These are phyloP conservation scores for Planococcus citri DNA, from an alignment of 1,140 invertebrate species.

Conservation along the genomic window DNA sequence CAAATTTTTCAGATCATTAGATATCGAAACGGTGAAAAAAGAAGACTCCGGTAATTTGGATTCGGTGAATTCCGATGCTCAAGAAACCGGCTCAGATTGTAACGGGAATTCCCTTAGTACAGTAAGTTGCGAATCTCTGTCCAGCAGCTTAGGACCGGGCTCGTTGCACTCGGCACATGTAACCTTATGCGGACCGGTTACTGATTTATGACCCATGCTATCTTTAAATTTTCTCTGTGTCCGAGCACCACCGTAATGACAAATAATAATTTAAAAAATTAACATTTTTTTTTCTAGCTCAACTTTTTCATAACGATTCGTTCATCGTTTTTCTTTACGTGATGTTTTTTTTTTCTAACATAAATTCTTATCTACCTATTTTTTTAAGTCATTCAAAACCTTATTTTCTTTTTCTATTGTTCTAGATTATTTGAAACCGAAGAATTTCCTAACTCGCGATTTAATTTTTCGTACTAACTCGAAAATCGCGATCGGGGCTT, in stretches of 20 bases:
- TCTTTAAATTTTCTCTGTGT: too few species aligned
- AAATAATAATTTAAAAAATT: too few species aligned
- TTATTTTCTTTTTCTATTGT: background rate
- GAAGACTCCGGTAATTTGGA: background rate
- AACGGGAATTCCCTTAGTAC: conserved; percentile 9
- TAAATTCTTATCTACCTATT: too few species aligned
- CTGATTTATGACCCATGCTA: conserved; percentile 11
- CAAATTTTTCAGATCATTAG: background rate
- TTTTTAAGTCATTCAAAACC: background rate
- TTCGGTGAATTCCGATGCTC: background rate
- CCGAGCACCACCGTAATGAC: too few species aligned
- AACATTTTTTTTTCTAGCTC: too few species aligned
- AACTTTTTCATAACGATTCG: too few species aligned
- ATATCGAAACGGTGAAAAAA: background rate
- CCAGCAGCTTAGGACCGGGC: conserved; percentile 9
- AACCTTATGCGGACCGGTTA: conserved; percentile 7
- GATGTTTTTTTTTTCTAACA: too few species aligned
- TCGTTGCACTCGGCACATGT: background rate
- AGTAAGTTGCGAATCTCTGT: conserved; percentile 10
- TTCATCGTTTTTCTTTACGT: too few species aligned
- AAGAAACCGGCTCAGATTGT: background rate
- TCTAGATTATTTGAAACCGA: background rate
- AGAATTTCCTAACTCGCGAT: too few species aligned
- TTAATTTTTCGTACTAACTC: too few species aligned
- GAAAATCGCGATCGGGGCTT: too few species aligned